Evolutionary conservation across 2,113 vertebrate species (phyloP), one percentile per base, ranked within the genome.

Genomic region (Noturus placidus): DNA sequence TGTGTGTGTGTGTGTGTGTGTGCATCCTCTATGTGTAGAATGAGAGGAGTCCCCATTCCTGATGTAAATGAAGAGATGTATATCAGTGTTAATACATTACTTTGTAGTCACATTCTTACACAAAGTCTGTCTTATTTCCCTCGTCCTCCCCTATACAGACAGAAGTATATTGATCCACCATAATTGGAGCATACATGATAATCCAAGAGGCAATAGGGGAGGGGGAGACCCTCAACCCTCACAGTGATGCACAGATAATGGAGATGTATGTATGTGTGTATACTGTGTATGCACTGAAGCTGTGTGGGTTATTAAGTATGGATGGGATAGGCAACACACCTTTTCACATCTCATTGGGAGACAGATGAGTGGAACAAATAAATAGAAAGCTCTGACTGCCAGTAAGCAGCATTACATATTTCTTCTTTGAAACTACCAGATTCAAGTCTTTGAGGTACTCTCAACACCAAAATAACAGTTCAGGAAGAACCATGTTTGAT

Each of bases 301-400:
- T 80, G 90, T 65, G 91, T 92, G 92, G 88, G 92, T 89, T 90
- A 92, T 95, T 95, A 95, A 94, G 94, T 96, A 94, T 95, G 94
- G 95, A 94, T 92, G 93, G 94, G 0, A 52, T 52, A 52, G 50
- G 11, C 92, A 92, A 95, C 95, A 93, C 94, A 93, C 93, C 94
- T 95, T 57, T 57, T 94, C 30, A 94, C 92, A 92, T 95, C 95
- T 96, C 95, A 96, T 95, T 96, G 94, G 95, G 93, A 94, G 91
- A 88, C 94, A 95, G 95, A 95, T 93, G 94, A 95, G 93, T 95
- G 94, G 94, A 95, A 95, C 94, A 96, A 95, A 95, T 94, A 94
- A 93, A 94, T 94, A 95, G 94, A 95, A 96, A 95, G 94, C 94
- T 93, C 93, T 92, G 93, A 93, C 93, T 94, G 94, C 93, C 95